Percentiles rank a stretch among this genome's conserved stretches.
Evolutionary conservation across 2,888 invertebrate species (phyloP).

Genomic region (Digitonthophagus gazella): DNA sequence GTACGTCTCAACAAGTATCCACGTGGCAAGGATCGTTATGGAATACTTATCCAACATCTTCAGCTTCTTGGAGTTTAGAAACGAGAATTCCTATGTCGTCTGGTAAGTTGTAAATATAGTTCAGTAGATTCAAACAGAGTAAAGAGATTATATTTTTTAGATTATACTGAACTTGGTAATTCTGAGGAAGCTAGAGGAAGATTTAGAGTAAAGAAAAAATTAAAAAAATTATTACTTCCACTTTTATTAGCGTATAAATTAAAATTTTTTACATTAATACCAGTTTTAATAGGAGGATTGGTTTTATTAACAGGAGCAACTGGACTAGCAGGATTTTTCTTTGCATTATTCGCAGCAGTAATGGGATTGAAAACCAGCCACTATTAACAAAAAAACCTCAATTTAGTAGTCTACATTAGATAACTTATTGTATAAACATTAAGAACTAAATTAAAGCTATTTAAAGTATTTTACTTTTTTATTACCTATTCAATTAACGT

Average conservation of each 20-base stretch:
- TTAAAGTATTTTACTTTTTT: no score
- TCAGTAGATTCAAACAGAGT: background rate
- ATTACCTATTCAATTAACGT: slow-evolving; percentile 18
- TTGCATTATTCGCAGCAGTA: slow-evolving; percentile 79
- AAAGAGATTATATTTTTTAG: slow-evolving; percentile 10
- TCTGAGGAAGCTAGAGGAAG: slow-evolving; percentile 31
- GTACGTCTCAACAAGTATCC: slow-evolving; percentile 31
- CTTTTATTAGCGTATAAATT: slow-evolving; percentile 78
- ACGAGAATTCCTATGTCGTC: slow-evolving; percentile 44
- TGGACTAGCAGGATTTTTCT: slow-evolving; percentile 83
- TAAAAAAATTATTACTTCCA: slow-evolving; percentile 70
- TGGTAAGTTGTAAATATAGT: slow-evolving; percentile 34
- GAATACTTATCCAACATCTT: slow-evolving; percentile 39
- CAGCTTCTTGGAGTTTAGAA: slow-evolving; percentile 41
- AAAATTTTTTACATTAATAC: slow-evolving; percentile 76
- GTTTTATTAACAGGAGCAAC: slow-evolving; percentile 74
- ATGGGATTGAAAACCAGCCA: slow-evolving; percentile 65
- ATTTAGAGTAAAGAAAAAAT: slow-evolving; percentile 54
- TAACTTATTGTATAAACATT: no score
- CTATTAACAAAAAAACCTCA: slow-evolving; percentile 28
- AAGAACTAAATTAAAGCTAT: no score
- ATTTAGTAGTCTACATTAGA: background rate
- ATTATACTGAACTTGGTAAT: slow-evolving; percentile 25
- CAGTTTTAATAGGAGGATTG: slow-evolving; percentile 70
- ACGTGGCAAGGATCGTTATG: slow-evolving; percentile 38